Conservation (phyloP, 2,113 vertebrate species). For the Hyperoodon ampullatus region DNA sequence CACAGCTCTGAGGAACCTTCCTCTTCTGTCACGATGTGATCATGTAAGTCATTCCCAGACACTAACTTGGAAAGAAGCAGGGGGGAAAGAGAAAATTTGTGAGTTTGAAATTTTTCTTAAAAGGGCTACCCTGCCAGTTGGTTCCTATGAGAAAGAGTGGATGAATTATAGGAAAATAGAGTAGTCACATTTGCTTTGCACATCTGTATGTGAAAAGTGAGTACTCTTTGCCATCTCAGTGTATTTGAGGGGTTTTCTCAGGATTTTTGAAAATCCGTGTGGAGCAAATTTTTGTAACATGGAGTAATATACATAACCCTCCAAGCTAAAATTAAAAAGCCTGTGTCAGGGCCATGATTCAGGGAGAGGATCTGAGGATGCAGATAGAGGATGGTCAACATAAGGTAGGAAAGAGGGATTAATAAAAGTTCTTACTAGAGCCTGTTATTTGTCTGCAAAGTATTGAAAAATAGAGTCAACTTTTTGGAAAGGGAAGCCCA, state of each 20-base stretch:
- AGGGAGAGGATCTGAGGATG: not conserved
- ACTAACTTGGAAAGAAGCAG: not conserved
- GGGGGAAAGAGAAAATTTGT: not conserved
- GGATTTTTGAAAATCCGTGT: not conserved
- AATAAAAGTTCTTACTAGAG: not conserved
- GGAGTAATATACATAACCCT: not conserved
- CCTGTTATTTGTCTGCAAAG: not conserved
- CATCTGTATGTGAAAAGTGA: not conserved
- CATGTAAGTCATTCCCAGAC: not conserved
- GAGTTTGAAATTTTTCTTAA: not conserved
- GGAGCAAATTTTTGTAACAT: not conserved
- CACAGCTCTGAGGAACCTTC: not conserved
- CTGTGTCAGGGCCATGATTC: not conserved
- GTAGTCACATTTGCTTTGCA: not conserved
- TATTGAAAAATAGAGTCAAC: not conserved
- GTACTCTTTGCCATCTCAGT: not conserved
- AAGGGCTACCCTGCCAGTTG: not conserved
- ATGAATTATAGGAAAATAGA: not conserved
- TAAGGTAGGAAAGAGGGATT: not conserved
- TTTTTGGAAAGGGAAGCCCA: not conserved
- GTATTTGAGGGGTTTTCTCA: not conserved
- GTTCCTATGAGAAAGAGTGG: not conserved
- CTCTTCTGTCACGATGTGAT: not conserved
- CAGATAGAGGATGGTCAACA: not conserved
- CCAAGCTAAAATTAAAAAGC: slow-evolving; percentile 3